Evolutionary conservation across 2,113 vertebrate species (phyloP).

Genomic region (Taxidea taxus): DNA sequence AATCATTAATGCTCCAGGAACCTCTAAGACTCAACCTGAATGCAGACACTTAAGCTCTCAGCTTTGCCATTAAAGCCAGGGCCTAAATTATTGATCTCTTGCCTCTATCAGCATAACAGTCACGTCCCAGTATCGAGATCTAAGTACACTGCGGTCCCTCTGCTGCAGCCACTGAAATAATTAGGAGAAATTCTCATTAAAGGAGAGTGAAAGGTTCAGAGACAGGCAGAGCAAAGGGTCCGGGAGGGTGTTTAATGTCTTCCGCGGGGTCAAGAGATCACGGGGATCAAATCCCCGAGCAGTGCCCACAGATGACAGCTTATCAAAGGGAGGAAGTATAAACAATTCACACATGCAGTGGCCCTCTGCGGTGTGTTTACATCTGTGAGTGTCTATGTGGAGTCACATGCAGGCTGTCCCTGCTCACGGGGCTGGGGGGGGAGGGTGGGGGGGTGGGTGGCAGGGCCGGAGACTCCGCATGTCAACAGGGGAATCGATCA

Average conservation of each 20-base stretch:
- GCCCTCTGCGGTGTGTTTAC: not conserved
- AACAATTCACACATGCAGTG: constrained; percentile 31
- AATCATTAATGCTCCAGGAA: constrained; percentile 80
- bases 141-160: constrained; percentile 91
- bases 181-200: constrained; percentile 99
- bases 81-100: constrained; percentile 99
- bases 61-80: constrained; percentile 92
- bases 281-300: constrained; percentile 86
- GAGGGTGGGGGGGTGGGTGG: not conserved
- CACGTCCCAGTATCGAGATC: constrained; percentile 93
- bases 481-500: constrained; percentile 37
- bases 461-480: rapidly evolving
- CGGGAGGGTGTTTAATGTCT: constrained; percentile 90
- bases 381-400: not conserved
- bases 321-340: constrained; percentile 84
- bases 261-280: constrained; percentile 83
- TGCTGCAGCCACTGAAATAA: constrained; percentile 97
- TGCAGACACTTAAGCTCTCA: constrained; percentile 92
- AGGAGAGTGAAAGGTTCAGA: constrained; percentile 88
- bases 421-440: not conserved
- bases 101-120: constrained; percentile 97
- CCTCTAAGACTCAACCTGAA: constrained; percentile 83
- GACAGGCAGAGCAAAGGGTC: constrained; percentile 84
- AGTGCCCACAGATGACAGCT: constrained; percentile 83
- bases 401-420: not conserved